phyloP scores from a whole-genome alignment of 2,113 vertebrate species.

The Tragelaphus buxtoni region DNA sequence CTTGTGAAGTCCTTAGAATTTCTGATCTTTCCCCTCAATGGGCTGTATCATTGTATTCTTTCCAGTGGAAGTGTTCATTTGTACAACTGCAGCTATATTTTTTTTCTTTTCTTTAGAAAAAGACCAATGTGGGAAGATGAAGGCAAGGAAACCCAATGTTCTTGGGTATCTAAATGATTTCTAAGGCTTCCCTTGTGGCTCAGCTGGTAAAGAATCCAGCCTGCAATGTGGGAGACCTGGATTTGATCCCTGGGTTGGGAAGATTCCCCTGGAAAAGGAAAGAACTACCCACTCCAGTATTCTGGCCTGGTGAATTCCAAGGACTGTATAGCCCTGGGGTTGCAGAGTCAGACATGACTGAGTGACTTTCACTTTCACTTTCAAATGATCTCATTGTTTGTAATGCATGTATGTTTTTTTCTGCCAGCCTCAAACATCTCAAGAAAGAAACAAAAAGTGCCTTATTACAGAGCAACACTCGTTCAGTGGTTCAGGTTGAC shows the following conservation, averaged over 20 bases:
- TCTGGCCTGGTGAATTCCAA: not conserved
- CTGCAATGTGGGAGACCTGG: not conserved
- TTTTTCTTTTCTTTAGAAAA: not conserved
- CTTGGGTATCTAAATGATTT: not conserved
- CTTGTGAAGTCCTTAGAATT: not conserved
- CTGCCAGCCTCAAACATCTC: not conserved
- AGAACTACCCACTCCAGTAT: not conserved
- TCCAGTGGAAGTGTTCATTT: not conserved
- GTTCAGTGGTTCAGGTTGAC: not conserved
- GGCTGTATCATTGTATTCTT: not conserved
- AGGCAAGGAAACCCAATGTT: not conserved
- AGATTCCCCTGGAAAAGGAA: not conserved
- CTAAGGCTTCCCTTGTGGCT: not conserved
- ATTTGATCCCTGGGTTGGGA: not conserved
- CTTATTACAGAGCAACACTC: not conserved
- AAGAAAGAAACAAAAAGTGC: not conserved
- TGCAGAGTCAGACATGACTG: accelerated
- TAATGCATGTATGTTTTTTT: not conserved
- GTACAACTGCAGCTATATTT: not conserved
- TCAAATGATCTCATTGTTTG: not conserved
- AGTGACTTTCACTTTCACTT: not conserved
- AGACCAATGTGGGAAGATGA: not conserved
- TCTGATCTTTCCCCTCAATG: not conserved
- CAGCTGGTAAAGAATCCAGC: not conserved
- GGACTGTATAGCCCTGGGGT: not conserved